Base-by-base conservation (phyloP, 2,888 invertebrate genomes). In the Epiblema foenella region DNA sequence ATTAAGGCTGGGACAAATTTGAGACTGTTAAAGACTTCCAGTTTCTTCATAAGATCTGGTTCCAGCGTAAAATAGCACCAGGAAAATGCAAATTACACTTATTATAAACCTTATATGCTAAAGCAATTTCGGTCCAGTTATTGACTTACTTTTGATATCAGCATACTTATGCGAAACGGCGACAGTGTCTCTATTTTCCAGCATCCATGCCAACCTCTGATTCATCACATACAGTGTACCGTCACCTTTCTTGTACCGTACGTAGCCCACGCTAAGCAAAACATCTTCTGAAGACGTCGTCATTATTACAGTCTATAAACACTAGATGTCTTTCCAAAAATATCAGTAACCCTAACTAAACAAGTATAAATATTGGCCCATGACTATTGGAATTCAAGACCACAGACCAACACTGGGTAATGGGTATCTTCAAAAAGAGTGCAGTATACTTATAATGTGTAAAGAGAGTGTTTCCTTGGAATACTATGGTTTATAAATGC, bases 211-310 rank as follows among this genome's bases (percentile, higher is more conserved):
- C 78, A 99, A 94, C 79, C 99, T 95, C 89, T 98, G 97, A 80
- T 98, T 98, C 98, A 99, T 99, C 76, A 99, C 95, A 88, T 99
- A 98, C 70, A 99, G 93, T 0, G 97, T 97, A 12, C 99, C 99
- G 93, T 99, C 98, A 68, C 98, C 98, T 91, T 99, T 99, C 90
- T 99, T 99, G 87, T 97, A 98, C 75, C 98, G 96, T 74, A 99
- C 99, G 90, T 98, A 96, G 76, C 97, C 96, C 79, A 99, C 96
- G 94, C 98, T 98, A 77, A 98, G 94, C 79, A 99, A 94, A 69
- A 99, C 98, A 92, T 99, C 99, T 93, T 99, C 99, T 70, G 98
- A 98, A 75, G 97, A 97, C 68, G 97, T 97, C 77, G 97, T 96
- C 97, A 97, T 97, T 77, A 46, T 70, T 49, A 62, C 65, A 24